Conservation (phyloP, 2,888 invertebrate genomes). For the Pteria penguin region DNA sequence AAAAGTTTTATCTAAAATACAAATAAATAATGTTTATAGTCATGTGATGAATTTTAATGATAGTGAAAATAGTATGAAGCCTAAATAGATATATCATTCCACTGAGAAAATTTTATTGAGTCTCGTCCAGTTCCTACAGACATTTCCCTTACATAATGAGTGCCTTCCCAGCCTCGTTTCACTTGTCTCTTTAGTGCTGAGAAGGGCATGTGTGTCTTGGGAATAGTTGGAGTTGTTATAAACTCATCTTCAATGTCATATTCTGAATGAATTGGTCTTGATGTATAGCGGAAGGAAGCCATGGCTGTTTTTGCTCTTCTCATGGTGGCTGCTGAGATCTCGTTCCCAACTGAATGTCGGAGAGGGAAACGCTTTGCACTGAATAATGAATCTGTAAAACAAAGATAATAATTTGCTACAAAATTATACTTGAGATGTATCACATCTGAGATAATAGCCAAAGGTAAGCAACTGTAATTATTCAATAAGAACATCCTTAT, state of each 20-base stretch:
- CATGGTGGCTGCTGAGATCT: slow-evolving; percentile 75
- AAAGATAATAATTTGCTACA: too few relatives aligned
- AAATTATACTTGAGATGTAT: too few relatives aligned
- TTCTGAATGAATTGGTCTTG: slow-evolving; percentile 64
- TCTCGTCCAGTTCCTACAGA: slow-evolving; percentile 74
- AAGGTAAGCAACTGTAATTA: too few relatives aligned
- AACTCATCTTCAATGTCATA: slow-evolving; percentile 69
- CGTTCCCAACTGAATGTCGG: slow-evolving; percentile 68
- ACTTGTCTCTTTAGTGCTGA: slow-evolving; percentile 70
- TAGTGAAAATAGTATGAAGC: background rate
- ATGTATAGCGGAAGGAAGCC: slow-evolving; percentile 51
- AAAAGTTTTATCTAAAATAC: too few relatives aligned
- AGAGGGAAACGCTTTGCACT: slow-evolving; percentile 48
- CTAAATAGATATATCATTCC: slow-evolving; percentile 76
- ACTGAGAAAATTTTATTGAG: slow-evolving; percentile 69
- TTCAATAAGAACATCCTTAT: too few relatives aligned
- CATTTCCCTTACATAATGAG: slow-evolving; percentile 74
- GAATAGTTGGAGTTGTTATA: slow-evolving; percentile 72
- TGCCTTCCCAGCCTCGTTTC: slow-evolving; percentile 71
- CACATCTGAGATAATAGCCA: too few relatives aligned
- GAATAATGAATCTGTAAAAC: slow-evolving; percentile 25
- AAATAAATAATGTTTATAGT: too few relatives aligned
- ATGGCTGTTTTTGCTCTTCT: slow-evolving; percentile 61
- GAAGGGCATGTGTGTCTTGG: slow-evolving; percentile 78
- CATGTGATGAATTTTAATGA: background rate